Percentiles rank a stretch among this genome's conserved stretches.
Conservation (phyloP, 2,888 invertebrate genomes). For the Pachycephus smyrnensis region DNA sequence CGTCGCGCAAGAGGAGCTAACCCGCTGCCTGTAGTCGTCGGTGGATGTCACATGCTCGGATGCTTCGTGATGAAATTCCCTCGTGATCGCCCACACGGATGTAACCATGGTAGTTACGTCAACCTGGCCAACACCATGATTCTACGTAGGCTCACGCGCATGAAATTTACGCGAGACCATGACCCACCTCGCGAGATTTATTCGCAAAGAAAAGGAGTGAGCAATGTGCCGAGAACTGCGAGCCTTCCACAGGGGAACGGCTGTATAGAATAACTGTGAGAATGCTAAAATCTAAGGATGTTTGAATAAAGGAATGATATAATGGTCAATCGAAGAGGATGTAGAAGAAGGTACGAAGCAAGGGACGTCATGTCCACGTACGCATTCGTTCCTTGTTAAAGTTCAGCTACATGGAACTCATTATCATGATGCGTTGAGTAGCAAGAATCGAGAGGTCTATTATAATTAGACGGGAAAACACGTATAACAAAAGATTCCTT, state of each 20-base stretch:
- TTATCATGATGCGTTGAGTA: slow-evolving; percentile 28
- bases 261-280: background rate
- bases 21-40: background rate
- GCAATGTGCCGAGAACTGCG: background rate
- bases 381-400: slow-evolving; percentile 15
- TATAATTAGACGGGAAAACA: background rate
- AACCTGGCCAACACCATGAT: background rate
- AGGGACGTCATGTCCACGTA: background rate
- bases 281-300: background rate
- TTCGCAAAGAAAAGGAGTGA: background rate
- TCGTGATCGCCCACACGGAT: slow-evolving; percentile 37
- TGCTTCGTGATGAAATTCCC: slow-evolving; percentile 29
- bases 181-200: slow-evolving; percentile 36
- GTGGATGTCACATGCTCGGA: slow-evolving; percentile 5
- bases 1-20: background rate
- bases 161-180: slow-evolving; percentile 43
- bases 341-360: background rate
- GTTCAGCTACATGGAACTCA: slow-evolving; percentile 33
- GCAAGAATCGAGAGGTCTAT: slow-evolving; percentile 7
- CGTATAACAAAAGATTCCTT: background rate
- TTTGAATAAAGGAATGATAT: background rate
- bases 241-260: background rate
- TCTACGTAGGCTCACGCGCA: slow-evolving; percentile 35
- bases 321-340: background rate
- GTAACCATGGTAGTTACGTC: slow-evolving; percentile 15